Evolutionary conservation across 30 jellyfish, hydroid and myxozoan genomes (phyloP), one percentile per base, ranked within the genome.

Genomic region (Mastigias papua): DNA sequence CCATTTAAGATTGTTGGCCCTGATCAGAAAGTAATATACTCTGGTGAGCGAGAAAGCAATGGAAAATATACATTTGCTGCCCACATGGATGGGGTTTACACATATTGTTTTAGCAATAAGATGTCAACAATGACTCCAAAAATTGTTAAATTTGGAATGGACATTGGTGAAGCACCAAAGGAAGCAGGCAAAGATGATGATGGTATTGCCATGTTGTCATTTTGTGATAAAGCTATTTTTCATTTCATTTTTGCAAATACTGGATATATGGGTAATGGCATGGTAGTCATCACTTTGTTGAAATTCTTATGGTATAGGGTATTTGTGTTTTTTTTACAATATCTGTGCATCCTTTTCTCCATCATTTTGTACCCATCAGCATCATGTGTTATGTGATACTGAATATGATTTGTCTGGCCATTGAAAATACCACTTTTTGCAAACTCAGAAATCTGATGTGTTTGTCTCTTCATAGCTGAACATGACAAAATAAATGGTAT

Each of bases 41-140:
- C 95, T 29, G 99, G 99, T 21, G 98, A 95, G 31, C 76, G 99
- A 17, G 99, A 95, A 63, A 95, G 97, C 46, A 95, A 93, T 95
- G 99, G 99, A 0, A 95, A 95, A 83, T 95, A 95, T 60, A 95
- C 99, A 29, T 95, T 95, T 86, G 98, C 99, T n/a, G 99, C 99
- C 42, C 99, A 95, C 70, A 87, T 95, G 97, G 99, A 95, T 76
- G 99, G 99, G n/a, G 87, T 90, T 11, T 95, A 95, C 76, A 90
- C 97, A 17, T 95, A 95, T 75, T 95, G 99, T 83, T 95, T 95
- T 79, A 90, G 98, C 78, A 95, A 95, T 95, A 95, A 95, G 67
- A 95, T 95, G 99, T 95, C 99, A 33, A 95, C 99, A 34, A 86
- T 95, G 98, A 95, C 99, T 9, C 99, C 99, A 28, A 95, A 95